Conservation (phyloP, 2,888 invertebrate genomes). For the Candidula unifasciata region DNA sequence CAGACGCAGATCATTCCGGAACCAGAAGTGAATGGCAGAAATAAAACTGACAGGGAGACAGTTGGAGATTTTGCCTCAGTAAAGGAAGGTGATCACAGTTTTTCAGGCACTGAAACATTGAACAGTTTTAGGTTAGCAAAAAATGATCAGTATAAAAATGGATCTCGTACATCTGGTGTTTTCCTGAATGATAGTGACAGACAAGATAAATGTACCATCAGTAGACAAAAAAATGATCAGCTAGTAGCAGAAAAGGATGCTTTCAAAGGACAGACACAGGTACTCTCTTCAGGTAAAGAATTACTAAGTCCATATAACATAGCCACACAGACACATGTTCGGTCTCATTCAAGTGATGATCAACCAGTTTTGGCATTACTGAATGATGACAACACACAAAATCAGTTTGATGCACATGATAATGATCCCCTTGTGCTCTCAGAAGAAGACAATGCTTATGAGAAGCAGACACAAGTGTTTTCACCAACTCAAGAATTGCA, state of each 20-base stretch:
- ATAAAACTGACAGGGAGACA: neutral
- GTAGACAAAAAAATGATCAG: no score
- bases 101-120: no score
- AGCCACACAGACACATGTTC: neutral
- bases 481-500: neutral
- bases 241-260: neutral
- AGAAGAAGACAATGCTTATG: neutral
- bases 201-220: neutral
- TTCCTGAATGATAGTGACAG: neutral
- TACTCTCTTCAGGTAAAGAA: neutral
- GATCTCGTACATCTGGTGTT: no score
- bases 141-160: no score
- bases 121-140: no score
- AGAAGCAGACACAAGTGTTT: neutral
- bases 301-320: neutral
- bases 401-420: neutral
- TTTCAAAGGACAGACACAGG: neutral
- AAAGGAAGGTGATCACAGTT: neutral
- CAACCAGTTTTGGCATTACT: neutral
- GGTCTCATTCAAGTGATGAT: neutral
- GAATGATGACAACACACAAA: neutral
- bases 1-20: neutral
- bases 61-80: neutral
- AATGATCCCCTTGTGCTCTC: neutral
- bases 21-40: neutral